Evolutionary conservation across 2,888 invertebrate genomes (phyloP).

Genomic region (Agrochola lychnidis): DNA sequence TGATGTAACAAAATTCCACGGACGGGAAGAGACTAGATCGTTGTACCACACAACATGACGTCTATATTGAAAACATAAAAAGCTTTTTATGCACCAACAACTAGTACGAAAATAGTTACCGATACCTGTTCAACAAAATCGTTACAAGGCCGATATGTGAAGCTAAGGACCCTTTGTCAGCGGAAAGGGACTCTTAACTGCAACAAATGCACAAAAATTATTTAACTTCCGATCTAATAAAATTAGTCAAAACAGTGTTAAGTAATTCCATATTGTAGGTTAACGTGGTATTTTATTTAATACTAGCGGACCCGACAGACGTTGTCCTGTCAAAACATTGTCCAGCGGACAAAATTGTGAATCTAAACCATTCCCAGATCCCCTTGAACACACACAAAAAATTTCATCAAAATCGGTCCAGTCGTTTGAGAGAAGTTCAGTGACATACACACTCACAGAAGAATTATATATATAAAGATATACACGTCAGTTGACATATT

Average conservation of each 20-base stretch:
- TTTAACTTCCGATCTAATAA: conserved; percentile 8
- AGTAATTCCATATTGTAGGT: conserved; percentile 23
- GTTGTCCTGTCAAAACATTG: too few species aligned
- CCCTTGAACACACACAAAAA: too few species aligned
- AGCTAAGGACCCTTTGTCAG: conserved; percentile 35
- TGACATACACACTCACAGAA: too few species aligned
- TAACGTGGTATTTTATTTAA: conserved; percentile 13
- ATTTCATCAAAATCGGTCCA: too few species aligned
- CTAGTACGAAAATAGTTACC: conserved; percentile 56
- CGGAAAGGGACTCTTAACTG: conserved; percentile 21
- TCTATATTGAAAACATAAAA: conserved; percentile 29
- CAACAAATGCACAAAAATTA: conserved; percentile 2
- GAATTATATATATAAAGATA: too few species aligned
- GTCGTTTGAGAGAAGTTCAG: too few species aligned
- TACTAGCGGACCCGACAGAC: too few species aligned
- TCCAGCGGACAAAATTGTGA: too few species aligned
- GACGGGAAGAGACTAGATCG: conserved; percentile 24
- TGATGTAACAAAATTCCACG: conserved; percentile 17
- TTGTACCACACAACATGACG: conserved; percentile 10
- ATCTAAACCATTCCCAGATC: too few species aligned
- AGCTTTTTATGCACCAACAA: conserved; percentile 31
- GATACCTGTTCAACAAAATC: conserved; percentile 66
- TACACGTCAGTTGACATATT: conserved; percentile 2
- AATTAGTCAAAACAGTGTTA: conserved; percentile 18
- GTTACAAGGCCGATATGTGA: conserved; percentile 65